A percentile compares a stretch with the other conserved stretches of the same genome.
These are phyloP conservation scores for Tetranychus truncatus DNA, from an alignment of 2,888 invertebrate species.

Conservation along the genomic window DNA sequence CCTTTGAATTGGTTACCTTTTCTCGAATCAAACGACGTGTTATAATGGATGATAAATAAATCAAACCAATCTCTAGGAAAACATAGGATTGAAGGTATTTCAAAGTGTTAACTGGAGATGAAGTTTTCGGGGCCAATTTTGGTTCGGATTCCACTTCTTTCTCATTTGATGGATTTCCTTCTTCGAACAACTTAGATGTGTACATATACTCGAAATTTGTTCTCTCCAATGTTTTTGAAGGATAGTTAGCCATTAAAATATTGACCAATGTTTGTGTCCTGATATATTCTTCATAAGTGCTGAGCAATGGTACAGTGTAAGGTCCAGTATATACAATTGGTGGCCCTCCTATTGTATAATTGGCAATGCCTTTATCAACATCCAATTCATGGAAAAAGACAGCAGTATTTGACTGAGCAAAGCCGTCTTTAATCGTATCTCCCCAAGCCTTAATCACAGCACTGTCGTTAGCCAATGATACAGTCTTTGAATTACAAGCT, in stretches of 20 bases:
- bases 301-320: background rate
- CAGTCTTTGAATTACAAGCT: background rate
- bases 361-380: background rate
- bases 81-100: too few relatives aligned
- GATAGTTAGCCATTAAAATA: background rate
- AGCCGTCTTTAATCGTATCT: background rate
- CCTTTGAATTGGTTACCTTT: slow-evolving; percentile 24
- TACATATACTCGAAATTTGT: background rate
- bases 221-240: background rate
- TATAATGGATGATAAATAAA: too few relatives aligned
- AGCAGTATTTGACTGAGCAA: background rate
- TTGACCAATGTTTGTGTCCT: background rate
- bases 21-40: slow-evolving; percentile 18
- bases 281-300: background rate
- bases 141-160: too few relatives aligned
- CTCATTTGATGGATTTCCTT: background rate
- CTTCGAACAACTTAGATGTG: background rate
- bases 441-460: background rate
- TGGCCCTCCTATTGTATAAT: background rate
- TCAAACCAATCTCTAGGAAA: too few relatives aligned
- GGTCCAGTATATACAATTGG: background rate
- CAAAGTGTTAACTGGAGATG: too few relatives aligned
- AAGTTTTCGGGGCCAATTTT: too few relatives aligned
- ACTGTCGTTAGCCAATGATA: background rate
- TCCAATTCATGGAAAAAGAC: background rate